A percentile compares a stretch with the other conserved stretches of the same genome.
Evolutionary conservation across 2,113 vertebrate genomes (phyloP).

Genomic region (Conger conger): DNA sequence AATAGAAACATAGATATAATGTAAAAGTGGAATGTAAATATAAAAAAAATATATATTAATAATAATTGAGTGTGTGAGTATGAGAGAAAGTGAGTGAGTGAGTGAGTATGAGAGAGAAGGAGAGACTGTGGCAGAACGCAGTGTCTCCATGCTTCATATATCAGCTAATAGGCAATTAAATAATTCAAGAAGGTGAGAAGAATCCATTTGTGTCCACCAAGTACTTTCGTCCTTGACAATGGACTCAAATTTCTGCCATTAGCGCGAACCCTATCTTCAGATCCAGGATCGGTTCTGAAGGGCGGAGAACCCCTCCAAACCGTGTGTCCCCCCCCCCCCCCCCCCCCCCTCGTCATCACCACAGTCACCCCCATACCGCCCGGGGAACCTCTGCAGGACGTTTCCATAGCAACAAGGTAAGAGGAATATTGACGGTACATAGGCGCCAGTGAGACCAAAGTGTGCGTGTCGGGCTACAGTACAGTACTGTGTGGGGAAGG

Average conservation of each 20-base stretch:
- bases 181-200: neutral
- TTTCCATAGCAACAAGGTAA: slow-evolving; percentile 32
- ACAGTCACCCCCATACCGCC: neutral
- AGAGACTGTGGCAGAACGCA: neutral
- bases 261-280: neutral
- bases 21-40: too few species aligned
- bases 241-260: neutral
- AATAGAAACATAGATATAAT: too few species aligned
- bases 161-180: neutral
- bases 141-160: slow-evolving; percentile 5
- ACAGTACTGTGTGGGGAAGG: neutral
- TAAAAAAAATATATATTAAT: too few species aligned
- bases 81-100: neutral
- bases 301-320: neutral
- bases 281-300: neutral
- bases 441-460: neutral
- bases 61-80: neutral
- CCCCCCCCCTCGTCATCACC: neutral
- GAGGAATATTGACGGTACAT: neutral
- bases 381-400: neutral
- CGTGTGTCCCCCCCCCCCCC: slow-evolving; percentile 4
- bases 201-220: neutral
- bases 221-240: neutral
- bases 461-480: neutral
- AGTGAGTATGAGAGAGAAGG: neutral